Evolutionary conservation across 2,888 invertebrate genomes (phyloP).

Genomic region (Synergus laeviventris): DNA sequence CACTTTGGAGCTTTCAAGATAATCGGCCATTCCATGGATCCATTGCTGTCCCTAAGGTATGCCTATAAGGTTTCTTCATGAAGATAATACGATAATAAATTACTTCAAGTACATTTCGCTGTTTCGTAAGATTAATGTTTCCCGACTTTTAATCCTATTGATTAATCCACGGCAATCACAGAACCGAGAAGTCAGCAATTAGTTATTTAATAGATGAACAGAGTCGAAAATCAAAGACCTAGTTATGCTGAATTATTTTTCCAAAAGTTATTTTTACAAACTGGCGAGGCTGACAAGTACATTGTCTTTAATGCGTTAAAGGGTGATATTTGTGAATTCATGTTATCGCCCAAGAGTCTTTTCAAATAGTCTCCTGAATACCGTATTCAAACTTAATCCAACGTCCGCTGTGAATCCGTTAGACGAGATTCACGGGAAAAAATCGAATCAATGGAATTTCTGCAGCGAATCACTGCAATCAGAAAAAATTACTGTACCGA

Average conservation of each 20-base stretch:
- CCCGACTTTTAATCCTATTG: not conserved
- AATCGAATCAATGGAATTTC: slow-evolving; percentile 40
- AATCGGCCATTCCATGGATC: not conserved
- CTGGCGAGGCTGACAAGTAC: not conserved
- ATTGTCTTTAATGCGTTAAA: not conserved
- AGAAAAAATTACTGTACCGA: slow-evolving; percentile 40
- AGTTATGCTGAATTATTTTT: no score
- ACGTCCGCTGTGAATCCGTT: slow-evolving; percentile 50
- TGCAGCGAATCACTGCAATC: slow-evolving; percentile 41
- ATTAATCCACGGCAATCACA: no score
- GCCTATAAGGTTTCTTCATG: slow-evolving; percentile 6
- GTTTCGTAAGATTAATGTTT: not conserved
- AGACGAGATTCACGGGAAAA: slow-evolving; percentile 53
- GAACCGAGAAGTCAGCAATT: no score
- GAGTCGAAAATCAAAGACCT: no score
- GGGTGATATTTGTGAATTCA: not conserved
- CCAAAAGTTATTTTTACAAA: no score
- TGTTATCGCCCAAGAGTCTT: not conserved
- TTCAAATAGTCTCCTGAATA: not conserved
- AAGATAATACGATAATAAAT: slow-evolving; percentile 21
- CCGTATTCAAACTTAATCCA: slow-evolving; percentile 57
- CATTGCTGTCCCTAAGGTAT: slow-evolving; percentile 5
- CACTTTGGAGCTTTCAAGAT: not conserved
- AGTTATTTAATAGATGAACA: no score
- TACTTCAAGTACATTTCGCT: not conserved